Evolutionary conservation across 2,797 vertebrate genomes (phyloP).

Genomic region (Danio choprae): DNA sequence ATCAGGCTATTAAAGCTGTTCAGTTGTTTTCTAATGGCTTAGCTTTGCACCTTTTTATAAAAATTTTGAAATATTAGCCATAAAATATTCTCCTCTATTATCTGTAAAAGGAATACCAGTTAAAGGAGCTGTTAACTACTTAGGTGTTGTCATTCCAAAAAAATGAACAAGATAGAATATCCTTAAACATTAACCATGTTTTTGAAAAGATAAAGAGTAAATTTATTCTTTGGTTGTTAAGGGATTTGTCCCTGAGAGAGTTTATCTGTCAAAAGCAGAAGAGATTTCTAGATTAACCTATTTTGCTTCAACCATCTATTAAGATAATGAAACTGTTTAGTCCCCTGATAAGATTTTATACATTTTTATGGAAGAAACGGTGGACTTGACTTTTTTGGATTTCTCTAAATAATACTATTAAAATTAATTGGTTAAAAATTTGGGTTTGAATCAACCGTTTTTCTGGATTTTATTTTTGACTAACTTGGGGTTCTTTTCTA

Average conservation of each 20-base stretch:
- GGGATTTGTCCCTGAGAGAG: no score
- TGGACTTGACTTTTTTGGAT: background rate
- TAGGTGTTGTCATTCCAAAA: slow-evolving; percentile 31
- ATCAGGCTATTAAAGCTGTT: no score
- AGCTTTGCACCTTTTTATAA: slow-evolving; percentile 34
- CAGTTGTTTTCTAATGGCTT: no score
- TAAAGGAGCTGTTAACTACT: slow-evolving; percentile 30
- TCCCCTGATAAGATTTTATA: background rate
- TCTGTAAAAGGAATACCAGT: slow-evolving; percentile 21
- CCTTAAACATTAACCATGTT: slow-evolving; percentile 8
- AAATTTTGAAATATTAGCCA: slow-evolving; percentile 37
- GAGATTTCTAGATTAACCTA: background rate
- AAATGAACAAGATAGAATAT: background rate
- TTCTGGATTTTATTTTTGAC: background rate
- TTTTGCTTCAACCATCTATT: background rate
- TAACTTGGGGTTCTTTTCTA: no score
- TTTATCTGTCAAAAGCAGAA: no score
- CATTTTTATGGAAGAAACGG: no score
- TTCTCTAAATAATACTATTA: no score
- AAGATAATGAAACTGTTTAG: background rate
- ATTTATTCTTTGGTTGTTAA: no score
- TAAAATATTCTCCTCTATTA: background rate
- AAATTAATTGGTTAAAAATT: background rate
- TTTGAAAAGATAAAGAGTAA: no score
- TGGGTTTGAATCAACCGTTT: background rate